Evolutionary conservation across 2,797 vertebrate species (phyloP).

Genomic region (Scomberomorus guttatus): DNA sequence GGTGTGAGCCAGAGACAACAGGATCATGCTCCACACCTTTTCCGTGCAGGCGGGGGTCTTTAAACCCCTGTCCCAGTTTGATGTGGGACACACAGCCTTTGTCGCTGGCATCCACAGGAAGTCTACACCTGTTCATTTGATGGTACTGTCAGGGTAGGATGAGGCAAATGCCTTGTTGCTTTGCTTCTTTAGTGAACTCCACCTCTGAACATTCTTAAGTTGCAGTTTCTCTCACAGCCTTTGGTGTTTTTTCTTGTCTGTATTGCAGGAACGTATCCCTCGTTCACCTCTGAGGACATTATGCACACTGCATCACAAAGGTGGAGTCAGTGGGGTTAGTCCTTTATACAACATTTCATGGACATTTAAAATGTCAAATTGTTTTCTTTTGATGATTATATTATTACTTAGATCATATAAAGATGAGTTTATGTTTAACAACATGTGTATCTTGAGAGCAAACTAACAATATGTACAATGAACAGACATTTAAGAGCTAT

Average conservation of each 20-base stretch:
- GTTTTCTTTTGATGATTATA: neutral
- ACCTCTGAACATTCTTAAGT: neutral
- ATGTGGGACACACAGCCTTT: slow-evolving; percentile 91
- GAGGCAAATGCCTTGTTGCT: neutral
- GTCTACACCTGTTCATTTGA: slow-evolving; percentile 94
- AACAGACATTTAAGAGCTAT: too few species aligned
- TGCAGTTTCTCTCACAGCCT: neutral
- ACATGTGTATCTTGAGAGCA: neutral
- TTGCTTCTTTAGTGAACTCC: neutral
- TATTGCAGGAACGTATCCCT: slow-evolving; percentile 90
- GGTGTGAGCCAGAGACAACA: slow-evolving; percentile 93
- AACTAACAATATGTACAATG: neutral
- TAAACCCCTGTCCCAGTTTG: slow-evolving; percentile 86
- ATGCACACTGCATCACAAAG: slow-evolving; percentile 85
- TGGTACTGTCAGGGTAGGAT: slow-evolving; percentile 88
- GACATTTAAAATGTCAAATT: neutral
- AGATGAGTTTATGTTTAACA: neutral
- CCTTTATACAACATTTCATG: neutral
- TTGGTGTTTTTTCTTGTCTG: neutral
- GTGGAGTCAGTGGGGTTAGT: slow-evolving; percentile 89
- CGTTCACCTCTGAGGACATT: slow-evolving; percentile 91
- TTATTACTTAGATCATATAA: neutral
- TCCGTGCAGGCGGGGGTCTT: slow-evolving; percentile 84
- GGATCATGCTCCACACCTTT: slow-evolving; percentile 89
- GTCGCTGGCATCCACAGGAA: slow-evolving; percentile 91